Evolutionary conservation across 2,888 invertebrate genomes (phyloP), one percentile per base, ranked within the genome.

Genomic region (Tiphia femorata): DNA sequence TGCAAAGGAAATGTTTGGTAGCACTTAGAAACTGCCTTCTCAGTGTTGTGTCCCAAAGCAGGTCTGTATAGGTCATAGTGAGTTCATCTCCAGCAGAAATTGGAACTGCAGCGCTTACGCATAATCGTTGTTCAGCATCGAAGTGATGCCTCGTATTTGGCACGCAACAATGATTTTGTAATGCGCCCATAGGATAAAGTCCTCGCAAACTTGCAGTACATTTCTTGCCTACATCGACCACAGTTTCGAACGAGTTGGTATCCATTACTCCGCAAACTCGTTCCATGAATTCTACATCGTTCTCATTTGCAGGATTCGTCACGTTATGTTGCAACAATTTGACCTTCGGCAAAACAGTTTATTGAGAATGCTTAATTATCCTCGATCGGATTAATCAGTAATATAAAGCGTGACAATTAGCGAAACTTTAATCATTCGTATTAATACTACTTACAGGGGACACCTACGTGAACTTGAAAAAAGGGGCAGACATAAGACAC

Each of bases 1-100:
- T 82, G 76, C 92, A 92, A 42, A 85, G 78, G 74, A 92, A 92
- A 78, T 90, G 88, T 82, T 92, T 92, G 0, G 91, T 91, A 67
- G 85, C 85, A 61, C 82, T 84, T 16, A 92, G 83, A 74, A 91
- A 88, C 27, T 86, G 84, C 10, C 89, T 84, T 49, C 92, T 85
- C 10, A 88, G 86, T 2, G 87, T 84, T 0, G 91, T 92, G 29
- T 89, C 89, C 92, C 92, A 92, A 38, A 91, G 80, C 19, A 88
- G 70, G 53, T 89, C 87, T 0, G 90, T 86, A 72, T 92, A 92
- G 38, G 88, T 87, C 46, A 89, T 87, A 43, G 88, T 88, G 59
- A 92, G 86, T 82, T 92, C 91, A 7, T 86, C 79, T 17, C 89
- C 89, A 52, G 86, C 85, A 41, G 80, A 77, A 58, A 92, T 91